Percentiles rank a stretch among this genome's conserved stretches.
These are phyloP conservation scores for Baronia brevicornis DNA, from an alignment of 2,888 invertebrate species.

Conservation along the genomic window DNA sequence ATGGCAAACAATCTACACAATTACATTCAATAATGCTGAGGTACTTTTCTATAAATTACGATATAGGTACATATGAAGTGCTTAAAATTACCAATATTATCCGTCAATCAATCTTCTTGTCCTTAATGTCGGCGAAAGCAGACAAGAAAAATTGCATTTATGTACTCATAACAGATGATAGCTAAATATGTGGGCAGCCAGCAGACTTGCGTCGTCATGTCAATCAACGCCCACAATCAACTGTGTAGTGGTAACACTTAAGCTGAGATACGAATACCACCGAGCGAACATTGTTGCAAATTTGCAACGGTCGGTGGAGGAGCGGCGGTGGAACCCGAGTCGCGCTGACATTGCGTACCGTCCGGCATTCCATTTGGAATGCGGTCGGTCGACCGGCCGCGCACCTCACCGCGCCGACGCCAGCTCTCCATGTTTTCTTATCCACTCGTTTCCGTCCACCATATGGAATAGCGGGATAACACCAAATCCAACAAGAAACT, in stretches of 20 bases:
- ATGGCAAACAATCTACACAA: too few species aligned
- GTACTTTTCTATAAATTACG: too few species aligned
- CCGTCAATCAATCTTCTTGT: too few species aligned
- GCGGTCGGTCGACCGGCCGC: constrained; percentile 65
- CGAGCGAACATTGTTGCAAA: constrained; percentile 26
- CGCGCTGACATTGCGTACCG: constrained; percentile 72
- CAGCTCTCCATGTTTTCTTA: constrained; percentile 65
- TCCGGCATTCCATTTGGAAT: constrained; percentile 73
- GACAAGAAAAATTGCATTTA: too few species aligned
- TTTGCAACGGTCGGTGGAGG: constrained; percentile 28
- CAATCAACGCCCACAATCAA: constrained; percentile 28
- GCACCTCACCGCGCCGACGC: constrained; percentile 35
- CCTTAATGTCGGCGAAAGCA: too few species aligned
- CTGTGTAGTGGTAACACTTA: constrained; percentile 20
- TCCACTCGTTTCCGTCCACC: constrained; percentile 60
- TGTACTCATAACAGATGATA: constrained; percentile 20
- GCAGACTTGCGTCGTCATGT: constrained; percentile 39
- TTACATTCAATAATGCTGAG: too few species aligned
- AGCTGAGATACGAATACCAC: constrained; percentile 19
- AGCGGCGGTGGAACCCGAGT: constrained; percentile 41
- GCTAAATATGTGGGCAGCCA: constrained; percentile 20
- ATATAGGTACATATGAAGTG: too few species aligned
- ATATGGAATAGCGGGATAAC: constrained; percentile 64
- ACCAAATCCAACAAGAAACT: constrained; percentile 55
- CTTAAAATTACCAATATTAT: too few species aligned